phyloP scores from a whole-genome alignment of 2,888 invertebrate species.

The Drosophila flavopinicola region DNA sequence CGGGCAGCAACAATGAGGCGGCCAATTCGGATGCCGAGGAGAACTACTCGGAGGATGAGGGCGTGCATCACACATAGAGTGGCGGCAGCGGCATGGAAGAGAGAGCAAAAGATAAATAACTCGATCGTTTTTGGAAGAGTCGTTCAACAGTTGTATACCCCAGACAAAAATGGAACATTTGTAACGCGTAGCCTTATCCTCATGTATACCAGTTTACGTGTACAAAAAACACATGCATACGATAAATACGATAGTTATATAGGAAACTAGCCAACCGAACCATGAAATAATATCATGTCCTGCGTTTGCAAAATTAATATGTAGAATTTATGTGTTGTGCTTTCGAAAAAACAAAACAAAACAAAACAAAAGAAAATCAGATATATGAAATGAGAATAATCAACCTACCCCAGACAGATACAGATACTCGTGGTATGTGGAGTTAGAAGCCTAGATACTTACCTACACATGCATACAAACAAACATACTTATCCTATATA shows the following conservation, averaged over 20 bases:
- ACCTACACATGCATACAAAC: constrained; percentile 30
- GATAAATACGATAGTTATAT: constrained; percentile 57
- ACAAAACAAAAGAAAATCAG: background rate
- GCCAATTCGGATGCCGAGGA: constrained; percentile 83
- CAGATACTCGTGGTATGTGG: constrained; percentile 19
- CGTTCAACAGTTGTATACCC: constrained; percentile 72
- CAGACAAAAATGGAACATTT: constrained; percentile 67
- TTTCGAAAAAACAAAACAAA: constrained; percentile 27
- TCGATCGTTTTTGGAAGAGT: constrained; percentile 24
- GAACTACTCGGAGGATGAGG: constrained; percentile 84
- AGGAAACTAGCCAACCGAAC: constrained; percentile 27
- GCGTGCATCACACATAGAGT: constrained; percentile 83
- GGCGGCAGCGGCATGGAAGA: constrained; percentile 19
- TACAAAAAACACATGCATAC: constrained; percentile 58
- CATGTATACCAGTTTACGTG: constrained; percentile 84
- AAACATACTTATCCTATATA: constrained; percentile 34
- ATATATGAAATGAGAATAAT: constrained; percentile 1
- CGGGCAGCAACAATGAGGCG: constrained; percentile 82
- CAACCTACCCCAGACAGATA: constrained; percentile 20
- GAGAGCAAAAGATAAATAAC: constrained; percentile 33
- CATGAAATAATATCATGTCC: constrained; percentile 47
- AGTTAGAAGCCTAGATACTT: constrained; percentile 11
- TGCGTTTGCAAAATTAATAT: constrained; percentile 46
- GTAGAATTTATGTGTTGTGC: constrained; percentile 74
- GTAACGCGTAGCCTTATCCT: constrained; percentile 84